Percentiles rank a stretch among this genome's conserved stretches.
Evolutionary conservation across 2,113 vertebrate species (phyloP).

Genomic region (Tinamus guttatus): DNA sequence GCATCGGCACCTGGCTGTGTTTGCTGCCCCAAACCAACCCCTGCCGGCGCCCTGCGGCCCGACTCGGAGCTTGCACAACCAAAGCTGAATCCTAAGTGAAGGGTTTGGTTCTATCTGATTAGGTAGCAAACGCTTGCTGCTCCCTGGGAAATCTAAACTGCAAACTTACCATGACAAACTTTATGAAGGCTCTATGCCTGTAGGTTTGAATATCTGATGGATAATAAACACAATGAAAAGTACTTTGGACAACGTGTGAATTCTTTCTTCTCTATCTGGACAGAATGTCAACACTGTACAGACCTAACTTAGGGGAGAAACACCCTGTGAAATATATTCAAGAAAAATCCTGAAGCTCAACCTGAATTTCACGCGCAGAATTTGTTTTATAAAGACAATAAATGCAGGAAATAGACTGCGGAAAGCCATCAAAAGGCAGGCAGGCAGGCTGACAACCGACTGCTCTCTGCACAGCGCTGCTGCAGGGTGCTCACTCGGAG

Average conservation of each 20-base stretch:
- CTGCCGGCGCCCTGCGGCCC: neutral
- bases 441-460: rapidly evolving
- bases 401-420: neutral
- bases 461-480: neutral
- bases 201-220: neutral
- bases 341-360: neutral
- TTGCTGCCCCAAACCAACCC: neutral
- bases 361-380: neutral
- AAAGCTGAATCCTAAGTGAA: neutral
- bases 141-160: neutral
- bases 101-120: neutral
- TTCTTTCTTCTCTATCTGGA: neutral
- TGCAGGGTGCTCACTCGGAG: neutral
- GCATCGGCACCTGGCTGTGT: neutral
- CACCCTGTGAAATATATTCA: neutral
- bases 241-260: neutral
- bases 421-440: neutral
- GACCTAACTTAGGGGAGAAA: neutral
- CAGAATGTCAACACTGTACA: neutral
- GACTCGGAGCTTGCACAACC: neutral
- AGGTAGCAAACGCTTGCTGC: neutral
- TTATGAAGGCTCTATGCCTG: neutral
- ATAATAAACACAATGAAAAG: neutral
- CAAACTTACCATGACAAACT: neutral
- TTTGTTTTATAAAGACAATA: neutral